Evolutionary conservation across 2,113 vertebrate species (phyloP), one percentile per base, ranked within the genome.

Genomic region (Todiramphus saurophagus): DNA sequence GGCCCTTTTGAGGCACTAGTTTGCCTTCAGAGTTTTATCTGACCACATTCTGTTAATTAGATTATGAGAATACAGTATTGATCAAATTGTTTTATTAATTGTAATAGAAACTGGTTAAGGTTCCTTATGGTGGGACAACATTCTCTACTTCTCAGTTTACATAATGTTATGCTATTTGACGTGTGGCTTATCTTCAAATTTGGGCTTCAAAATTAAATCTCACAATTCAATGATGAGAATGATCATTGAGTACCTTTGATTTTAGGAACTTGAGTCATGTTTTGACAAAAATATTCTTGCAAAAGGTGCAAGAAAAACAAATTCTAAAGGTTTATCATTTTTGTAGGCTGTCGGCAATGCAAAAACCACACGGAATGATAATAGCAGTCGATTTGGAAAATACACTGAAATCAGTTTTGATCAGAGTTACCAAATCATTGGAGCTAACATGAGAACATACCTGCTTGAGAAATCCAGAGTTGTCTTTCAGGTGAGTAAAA

Each of bases 361-460:
- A 69, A 99, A 99, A 97, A 99, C 99, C 28, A 99, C 99, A 7
- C 98, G 99, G 78, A 99, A 99, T 58, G 99, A 99, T 96, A 99
- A 99, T 92, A 99, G 99, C 96, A 99, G 99, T 83, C 98, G 99
- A 3, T 99, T 99, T 97, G 99, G 99, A 80, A 99, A 99, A 96
- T 99, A 99, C 97, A 99, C 98, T 2, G 99, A 99, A 97, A 99
- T 99, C 97, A 99, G 99, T 95, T 99, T 99, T 91, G 99, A 99
- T 95, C 97, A 21, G 85, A 97, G 68, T 72, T 98, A 99, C 94
- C 98, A 98, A 87, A 99, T 99, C 94, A 99, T 99, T 50, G 99
- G 99, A 3, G 99, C 99, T 16, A 99, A 99, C 96, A 99, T 99
- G 99, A 99, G 99, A 95, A 99, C 99, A 0, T 99, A 99, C 89